Percentiles rank a stretch among this genome's conserved stretches.
These are phyloP conservation scores for Leucoraja ocellata DNA, from an alignment of 2,797 vertebrate species.

Conservation along the genomic window DNA sequence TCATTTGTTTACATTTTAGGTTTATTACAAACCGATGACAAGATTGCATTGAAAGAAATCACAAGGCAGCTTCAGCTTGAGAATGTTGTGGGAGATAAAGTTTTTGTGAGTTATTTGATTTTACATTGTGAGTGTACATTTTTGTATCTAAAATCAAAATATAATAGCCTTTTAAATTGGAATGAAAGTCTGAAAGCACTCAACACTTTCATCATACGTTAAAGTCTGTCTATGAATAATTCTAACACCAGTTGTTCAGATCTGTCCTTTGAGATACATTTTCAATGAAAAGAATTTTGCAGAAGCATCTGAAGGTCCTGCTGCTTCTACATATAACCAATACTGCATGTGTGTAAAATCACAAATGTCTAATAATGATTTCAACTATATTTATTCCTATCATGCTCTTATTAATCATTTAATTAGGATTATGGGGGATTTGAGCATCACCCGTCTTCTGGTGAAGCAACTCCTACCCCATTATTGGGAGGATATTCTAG, in stretches of 20 bases:
- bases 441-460: too few species aligned
- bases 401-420: neutral
- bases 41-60: constrained; percentile 86
- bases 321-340: neutral
- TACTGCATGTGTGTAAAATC: neutral
- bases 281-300: neutral
- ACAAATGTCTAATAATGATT: neutral
- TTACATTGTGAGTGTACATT: neutral
- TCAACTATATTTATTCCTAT: neutral
- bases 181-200: neutral
- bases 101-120: constrained; percentile 73
- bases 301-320: neutral
- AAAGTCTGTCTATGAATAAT: neutral
- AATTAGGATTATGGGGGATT: too few species aligned
- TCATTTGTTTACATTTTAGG: constrained; percentile 56
- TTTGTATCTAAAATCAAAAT: neutral
- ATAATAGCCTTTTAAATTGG: neutral
- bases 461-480: too few species aligned
- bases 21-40: constrained; percentile 83
- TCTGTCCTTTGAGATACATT: neutral
- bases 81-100: constrained; percentile 90
- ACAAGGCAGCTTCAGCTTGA: constrained; percentile 86
- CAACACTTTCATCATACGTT: neutral
- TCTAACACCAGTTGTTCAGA: neutral
- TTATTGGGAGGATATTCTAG: too few species aligned